Percentiles rank a stretch among this genome's conserved stretches.
Evolutionary conservation across 1,140 invertebrate genomes (phyloP).

Genomic region (Cataglyphis hispanica): DNA sequence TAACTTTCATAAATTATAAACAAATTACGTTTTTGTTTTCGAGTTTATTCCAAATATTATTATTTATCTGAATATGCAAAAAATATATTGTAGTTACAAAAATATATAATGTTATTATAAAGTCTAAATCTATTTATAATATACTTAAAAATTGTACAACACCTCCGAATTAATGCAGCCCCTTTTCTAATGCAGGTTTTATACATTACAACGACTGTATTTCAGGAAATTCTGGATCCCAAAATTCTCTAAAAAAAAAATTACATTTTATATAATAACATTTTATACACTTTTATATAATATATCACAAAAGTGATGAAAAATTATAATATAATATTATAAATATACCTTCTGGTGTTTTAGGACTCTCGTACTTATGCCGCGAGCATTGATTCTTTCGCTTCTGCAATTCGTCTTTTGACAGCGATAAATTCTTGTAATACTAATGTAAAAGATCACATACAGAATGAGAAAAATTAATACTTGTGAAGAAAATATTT

Average conservation of each 20-base stretch:
- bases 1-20: too few relatives aligned
- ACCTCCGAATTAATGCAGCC: not conserved
- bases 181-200: not conserved
- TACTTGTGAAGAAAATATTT: conserved; percentile 15
- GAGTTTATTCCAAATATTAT: not conserved
- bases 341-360: conserved; percentile 83
- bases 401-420: conserved; percentile 80
- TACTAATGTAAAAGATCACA: conserved; percentile 83
- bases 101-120: conserved; percentile 1
- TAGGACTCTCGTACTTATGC: conserved; percentile 78
- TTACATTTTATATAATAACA: not conserved
- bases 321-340: conserved; percentile 29
- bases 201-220: conserved; percentile 41
- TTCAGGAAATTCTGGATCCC: conserved; percentile 82
- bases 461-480: not conserved
- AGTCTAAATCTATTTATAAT: not conserved
- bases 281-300: conserved; percentile 1
- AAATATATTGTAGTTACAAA: not conserved
- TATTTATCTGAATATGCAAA: not conserved
- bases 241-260: conserved; percentile 80
- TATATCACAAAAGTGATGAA: not conserved
- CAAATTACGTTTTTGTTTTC: not conserved
- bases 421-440: conserved; percentile 80
- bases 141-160: conserved; percentile 7
- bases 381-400: conserved; percentile 85